Conservation (phyloP, 2,888 invertebrate species). For the Adela reaumurella region DNA sequence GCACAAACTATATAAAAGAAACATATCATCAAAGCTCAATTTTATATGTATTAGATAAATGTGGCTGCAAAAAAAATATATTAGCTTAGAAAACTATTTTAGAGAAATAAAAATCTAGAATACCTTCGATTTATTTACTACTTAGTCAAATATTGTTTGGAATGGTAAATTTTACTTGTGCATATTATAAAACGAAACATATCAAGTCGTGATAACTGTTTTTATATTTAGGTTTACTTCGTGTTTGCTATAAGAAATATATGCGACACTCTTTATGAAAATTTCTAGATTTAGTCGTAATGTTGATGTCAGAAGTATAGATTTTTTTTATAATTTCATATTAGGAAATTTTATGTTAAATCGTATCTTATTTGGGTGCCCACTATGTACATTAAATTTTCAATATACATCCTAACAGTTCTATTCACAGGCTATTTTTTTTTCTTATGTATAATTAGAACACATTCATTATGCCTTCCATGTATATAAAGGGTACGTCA, state of each 20-base stretch:
- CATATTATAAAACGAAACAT: neutral
- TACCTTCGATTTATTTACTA: neutral
- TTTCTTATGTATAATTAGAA: slow-evolving; percentile 12
- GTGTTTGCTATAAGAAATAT: too few relatives aligned
- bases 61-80: slow-evolving; percentile 35
- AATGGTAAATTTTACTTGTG: neutral
- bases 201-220: slow-evolving; percentile 1
- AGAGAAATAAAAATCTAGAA: slow-evolving; percentile 12
- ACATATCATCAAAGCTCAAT: slow-evolving; percentile 56
- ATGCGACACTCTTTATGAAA: too few relatives aligned
- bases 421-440: too few relatives aligned
- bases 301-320: too few relatives aligned
- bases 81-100: slow-evolving; percentile 32
- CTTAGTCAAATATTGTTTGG: neutral
- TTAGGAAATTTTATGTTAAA: slow-evolving; percentile 14
- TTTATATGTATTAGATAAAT: slow-evolving; percentile 49
- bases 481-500: slow-evolving; percentile 29
- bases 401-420: slow-evolving; percentile 20
- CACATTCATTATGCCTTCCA: slow-evolving; percentile 42
- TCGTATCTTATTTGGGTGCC: slow-evolving; percentile 12
- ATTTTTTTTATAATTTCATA: too few relatives aligned
- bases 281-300: too few relatives aligned
- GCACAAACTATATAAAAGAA: slow-evolving; percentile 21
- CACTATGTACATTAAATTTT: slow-evolving; percentile 7
- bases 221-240: too few relatives aligned